These are phyloP conservation scores for Diadema setosum DNA, from an alignment of 35 echinoderm and acorn worm species.

Conservation along the genomic window DNA sequence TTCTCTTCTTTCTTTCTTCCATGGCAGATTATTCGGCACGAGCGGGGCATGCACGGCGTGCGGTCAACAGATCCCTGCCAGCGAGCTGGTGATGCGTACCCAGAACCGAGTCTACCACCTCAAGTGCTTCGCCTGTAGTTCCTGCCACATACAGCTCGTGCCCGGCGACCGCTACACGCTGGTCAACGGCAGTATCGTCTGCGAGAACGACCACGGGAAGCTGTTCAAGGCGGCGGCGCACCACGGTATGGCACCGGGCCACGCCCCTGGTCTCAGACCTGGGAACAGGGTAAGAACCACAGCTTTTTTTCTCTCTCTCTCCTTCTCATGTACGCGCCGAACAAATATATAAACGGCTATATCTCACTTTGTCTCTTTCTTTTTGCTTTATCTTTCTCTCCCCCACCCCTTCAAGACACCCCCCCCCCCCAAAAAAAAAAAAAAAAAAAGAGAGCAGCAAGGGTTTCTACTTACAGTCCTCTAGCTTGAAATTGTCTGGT, in stretches of 20 bases:
- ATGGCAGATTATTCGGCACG: constrained; percentile 80
- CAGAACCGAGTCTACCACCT: constrained; percentile 94
- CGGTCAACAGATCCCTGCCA: constrained; percentile 86
- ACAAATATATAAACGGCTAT: background rate
- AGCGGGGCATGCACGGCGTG: constrained; percentile 90
- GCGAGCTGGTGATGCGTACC: constrained; percentile 87
- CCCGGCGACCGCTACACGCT: constrained; percentile 77
- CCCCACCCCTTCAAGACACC: too few species aligned
- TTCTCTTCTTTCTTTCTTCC: background rate
- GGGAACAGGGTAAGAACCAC: constrained; percentile 81
- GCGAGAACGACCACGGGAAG: constrained; percentile 90
- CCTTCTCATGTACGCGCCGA: background rate
- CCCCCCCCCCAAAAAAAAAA: too few species aligned
- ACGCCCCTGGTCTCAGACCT: constrained; percentile 73
- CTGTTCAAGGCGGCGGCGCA: constrained; percentile 63
- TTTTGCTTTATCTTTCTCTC: background rate
- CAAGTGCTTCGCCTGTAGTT: constrained; percentile 94
- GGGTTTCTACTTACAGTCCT: background rate
- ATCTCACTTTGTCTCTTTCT: background rate
- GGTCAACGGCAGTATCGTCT: constrained; percentile 90
- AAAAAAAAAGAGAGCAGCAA: background rate
- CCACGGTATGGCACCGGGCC: constrained; percentile 16
- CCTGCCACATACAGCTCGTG: constrained; percentile 89
- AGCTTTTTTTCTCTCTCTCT: background rate
- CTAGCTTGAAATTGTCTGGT: too few species aligned